A percentile compares a stretch with the other conserved stretches of the same genome.
Evolutionary conservation across 2,113 vertebrate genomes (phyloP).

Genomic region (Alexandromys fortis): DNA sequence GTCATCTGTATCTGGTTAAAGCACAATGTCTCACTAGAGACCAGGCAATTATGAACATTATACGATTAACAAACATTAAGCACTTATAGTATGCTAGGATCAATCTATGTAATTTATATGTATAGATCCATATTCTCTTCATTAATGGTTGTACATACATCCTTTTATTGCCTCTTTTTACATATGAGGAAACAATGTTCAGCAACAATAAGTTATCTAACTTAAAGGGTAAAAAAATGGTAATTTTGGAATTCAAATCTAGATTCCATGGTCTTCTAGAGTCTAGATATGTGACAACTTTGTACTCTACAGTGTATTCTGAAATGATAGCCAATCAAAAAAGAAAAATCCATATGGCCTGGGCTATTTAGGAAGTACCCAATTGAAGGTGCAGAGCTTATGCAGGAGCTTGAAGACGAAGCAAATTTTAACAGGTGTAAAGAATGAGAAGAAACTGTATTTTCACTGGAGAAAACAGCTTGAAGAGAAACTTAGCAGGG

Average conservation of each 20-base stretch:
- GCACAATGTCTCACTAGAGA: not conserved
- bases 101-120: not conserved
- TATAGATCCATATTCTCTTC: not conserved
- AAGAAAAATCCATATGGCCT: not conserved
- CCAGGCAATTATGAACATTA: not conserved
- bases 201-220: not conserved
- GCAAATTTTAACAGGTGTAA: not conserved
- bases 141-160: not conserved
- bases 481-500: not conserved
- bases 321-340: not conserved
- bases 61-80: not conserved
- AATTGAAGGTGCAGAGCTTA: not conserved
- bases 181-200: not conserved
- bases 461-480: not conserved
- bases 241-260: not conserved
- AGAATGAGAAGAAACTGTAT: not conserved
- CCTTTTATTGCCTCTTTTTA: not conserved
- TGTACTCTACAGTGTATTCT: not conserved
- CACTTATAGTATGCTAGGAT: not conserved
- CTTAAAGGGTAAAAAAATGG: not conserved
- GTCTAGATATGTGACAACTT: not conserved
- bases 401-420: not conserved
- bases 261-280: not conserved
- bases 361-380: not conserved
- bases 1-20: not conserved